Evolutionary conservation across 2,113 vertebrate genomes (phyloP).

Genomic region (Nasalis larvatus): DNA sequence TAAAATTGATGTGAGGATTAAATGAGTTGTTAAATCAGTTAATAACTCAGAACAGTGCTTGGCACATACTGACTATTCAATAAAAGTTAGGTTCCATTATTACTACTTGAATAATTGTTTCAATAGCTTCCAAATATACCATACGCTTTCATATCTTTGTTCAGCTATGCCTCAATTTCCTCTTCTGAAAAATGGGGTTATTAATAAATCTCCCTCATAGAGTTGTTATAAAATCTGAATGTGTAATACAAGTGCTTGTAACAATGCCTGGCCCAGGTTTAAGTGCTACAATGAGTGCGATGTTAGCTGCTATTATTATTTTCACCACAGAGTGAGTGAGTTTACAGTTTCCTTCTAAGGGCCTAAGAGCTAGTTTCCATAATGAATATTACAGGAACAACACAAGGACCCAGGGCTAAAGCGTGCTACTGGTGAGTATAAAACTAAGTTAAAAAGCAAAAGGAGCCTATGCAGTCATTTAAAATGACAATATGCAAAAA

Average conservation of each 20-base stretch:
- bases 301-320: background rate
- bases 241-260: background rate
- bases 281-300: background rate
- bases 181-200: background rate
- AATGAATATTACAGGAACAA: background rate
- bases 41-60: background rate
- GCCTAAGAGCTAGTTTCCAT: background rate
- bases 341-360: background rate
- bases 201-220: background rate
- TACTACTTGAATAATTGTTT: background rate
- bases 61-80: background rate
- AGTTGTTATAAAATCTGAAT: background rate
- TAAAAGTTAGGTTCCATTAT: background rate
- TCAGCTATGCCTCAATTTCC: background rate
- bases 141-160: background rate
- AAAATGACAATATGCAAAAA: background rate
- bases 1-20: background rate
- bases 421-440: background rate
- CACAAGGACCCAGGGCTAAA: background rate
- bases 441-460: background rate
- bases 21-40: background rate
- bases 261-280: background rate
- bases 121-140: background rate
- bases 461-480: background rate
- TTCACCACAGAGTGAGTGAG: background rate